These are phyloP conservation scores for Takifugu flavidus DNA, from an alignment of 2,113 vertebrate genomes.

Conservation along the genomic window DNA sequence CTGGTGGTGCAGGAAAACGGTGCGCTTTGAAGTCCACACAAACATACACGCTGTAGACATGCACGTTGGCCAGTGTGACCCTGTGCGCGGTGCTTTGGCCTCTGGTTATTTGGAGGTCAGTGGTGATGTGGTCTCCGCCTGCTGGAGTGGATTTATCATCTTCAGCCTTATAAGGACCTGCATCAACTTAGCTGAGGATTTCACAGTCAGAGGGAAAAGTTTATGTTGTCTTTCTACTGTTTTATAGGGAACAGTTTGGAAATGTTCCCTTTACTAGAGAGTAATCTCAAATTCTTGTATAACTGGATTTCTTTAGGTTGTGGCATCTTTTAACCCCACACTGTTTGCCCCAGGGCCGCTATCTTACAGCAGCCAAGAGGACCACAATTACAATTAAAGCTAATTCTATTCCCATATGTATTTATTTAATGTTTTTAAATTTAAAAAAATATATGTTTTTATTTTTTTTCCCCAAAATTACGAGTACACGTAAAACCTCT, in stretches of 20 bases:
- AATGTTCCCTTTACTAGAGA: too few relatives aligned
- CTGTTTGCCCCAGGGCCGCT: too few relatives aligned
- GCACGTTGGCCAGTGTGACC: conserved; percentile 43
- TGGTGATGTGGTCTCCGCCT: conserved; percentile 63
- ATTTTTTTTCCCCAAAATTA: too few relatives aligned
- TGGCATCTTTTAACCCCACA: too few relatives aligned
- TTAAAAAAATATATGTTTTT: too few relatives aligned
- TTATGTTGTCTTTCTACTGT: conserved; percentile 22
- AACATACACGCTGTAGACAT: conserved; percentile 6
- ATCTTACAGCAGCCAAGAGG: too few relatives aligned
- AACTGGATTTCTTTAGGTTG: too few relatives aligned
- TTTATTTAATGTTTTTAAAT: too few relatives aligned
- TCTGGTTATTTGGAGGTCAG: conserved; percentile 69
- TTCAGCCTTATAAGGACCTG: conserved; percentile 50
- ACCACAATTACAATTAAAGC: too few relatives aligned
- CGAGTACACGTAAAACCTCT: too few relatives aligned
- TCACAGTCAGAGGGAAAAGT: conserved; percentile 19
- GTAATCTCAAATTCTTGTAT: too few relatives aligned
- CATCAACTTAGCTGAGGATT: conserved; percentile 44
- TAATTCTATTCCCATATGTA: too few relatives aligned
- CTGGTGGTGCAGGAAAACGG: conserved; percentile 25
- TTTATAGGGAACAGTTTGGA: not conserved
- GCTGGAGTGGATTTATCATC: conserved; percentile 67
- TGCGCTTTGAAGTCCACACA: conserved; percentile 25
- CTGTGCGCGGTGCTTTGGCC: conserved; percentile 59